A percentile compares a stretch with the other conserved stretches of the same genome.
These are phyloP conservation scores for Hiodon alosoides DNA, from an alignment of 2,113 vertebrate species.

Conservation along the genomic window DNA sequence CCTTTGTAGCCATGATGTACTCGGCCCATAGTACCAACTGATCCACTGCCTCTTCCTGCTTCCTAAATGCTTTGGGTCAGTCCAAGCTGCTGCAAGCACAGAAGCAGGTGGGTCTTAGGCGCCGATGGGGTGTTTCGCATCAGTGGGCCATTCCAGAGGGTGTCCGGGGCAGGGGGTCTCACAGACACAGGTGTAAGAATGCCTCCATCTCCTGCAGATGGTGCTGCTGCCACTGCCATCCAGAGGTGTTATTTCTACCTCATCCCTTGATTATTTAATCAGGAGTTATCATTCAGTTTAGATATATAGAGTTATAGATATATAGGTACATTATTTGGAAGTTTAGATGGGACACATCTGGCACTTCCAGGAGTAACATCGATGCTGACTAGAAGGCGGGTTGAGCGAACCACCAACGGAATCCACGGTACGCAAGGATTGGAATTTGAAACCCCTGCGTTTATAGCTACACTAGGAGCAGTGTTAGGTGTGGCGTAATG, in stretches of 20 bases:
- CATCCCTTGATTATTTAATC: background rate
- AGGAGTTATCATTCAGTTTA: background rate
- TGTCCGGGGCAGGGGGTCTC: constrained; percentile 41
- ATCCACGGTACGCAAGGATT: too few species aligned
- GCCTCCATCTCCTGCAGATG: constrained; percentile 40
- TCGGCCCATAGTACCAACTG: constrained; percentile 31
- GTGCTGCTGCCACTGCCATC: constrained; percentile 32
- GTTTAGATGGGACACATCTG: too few species aligned
- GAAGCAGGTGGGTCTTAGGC: constrained; percentile 8
- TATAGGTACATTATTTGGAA: too few species aligned
- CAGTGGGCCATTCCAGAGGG: constrained; percentile 48
- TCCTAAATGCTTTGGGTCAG: constrained; percentile 39
- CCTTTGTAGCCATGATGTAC: background rate
- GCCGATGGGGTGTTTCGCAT: constrained; percentile 41
- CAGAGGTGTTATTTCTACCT: background rate
- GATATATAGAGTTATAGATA: background rate
- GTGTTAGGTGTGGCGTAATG: background rate
- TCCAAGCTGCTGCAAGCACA: constrained; percentile 48
- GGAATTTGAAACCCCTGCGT: too few species aligned
- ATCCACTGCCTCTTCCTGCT: constrained; percentile 38
- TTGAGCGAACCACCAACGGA: too few species aligned
- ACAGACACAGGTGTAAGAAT: constrained; percentile 41
- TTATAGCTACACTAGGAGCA: too few species aligned
- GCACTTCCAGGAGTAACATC: too few species aligned
- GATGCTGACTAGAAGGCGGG: too few species aligned